These are phyloP conservation scores for Cercopithecus hamlyni DNA, from an alignment of 2,797 vertebrate species.

Conservation along the genomic window DNA sequence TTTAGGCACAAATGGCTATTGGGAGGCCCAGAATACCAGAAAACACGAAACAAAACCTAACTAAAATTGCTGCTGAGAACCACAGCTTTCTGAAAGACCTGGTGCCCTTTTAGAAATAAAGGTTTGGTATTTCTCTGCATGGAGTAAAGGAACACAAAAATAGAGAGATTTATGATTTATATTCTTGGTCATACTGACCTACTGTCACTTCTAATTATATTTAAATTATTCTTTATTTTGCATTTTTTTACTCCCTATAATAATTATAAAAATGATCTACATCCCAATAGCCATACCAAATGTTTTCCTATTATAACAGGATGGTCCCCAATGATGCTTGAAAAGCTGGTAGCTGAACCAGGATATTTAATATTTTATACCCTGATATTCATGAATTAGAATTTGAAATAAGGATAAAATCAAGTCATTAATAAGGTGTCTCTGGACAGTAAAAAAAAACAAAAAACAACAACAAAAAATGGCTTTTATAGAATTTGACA, in stretches of 20 bases:
- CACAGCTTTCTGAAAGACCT: not conserved
- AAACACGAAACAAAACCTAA: slow-evolving; percentile 59
- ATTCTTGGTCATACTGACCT: slow-evolving; percentile 58
- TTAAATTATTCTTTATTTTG: slow-evolving; percentile 37
- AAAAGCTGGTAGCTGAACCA: not conserved
- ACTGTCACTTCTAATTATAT: slow-evolving; percentile 53
- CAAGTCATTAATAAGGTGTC: not conserved
- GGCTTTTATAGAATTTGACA: not conserved
- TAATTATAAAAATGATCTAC: slow-evolving; percentile 45
- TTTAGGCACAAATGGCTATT: not conserved
- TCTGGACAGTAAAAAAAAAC: not conserved
- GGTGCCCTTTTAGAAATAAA: slow-evolving; percentile 67
- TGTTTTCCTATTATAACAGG: not conserved
- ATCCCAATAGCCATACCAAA: not conserved
- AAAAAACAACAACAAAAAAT: not conserved
- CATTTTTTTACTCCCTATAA: slow-evolving; percentile 14
- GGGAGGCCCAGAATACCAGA: not conserved
- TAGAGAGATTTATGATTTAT: slow-evolving; percentile 45
- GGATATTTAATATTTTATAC: not conserved
- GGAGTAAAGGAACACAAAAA: slow-evolving; percentile 55
- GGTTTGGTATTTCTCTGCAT: slow-evolving; percentile 57
- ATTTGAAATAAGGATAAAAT: slow-evolving; percentile 3
- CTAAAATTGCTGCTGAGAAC: slow-evolving; percentile 65
- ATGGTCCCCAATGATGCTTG: not conserved
- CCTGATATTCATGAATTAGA: not conserved